Conservation (phyloP, 2,113 vertebrate species). For the Tetraodon nigroviridis region DNA sequence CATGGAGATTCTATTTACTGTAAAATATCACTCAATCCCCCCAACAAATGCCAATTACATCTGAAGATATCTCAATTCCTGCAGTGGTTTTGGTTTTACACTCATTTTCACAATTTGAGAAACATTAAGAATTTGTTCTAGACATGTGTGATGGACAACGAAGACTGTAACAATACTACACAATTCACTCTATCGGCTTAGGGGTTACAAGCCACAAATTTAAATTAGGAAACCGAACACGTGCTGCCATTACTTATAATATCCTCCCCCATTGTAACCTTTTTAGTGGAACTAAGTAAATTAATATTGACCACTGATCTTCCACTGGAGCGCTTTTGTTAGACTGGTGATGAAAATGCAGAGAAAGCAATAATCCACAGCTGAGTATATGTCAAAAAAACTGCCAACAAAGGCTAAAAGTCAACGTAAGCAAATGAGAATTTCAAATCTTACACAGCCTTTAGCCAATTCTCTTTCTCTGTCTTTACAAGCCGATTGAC, state of each 20-base stretch:
- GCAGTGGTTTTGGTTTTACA: conserved; percentile 41
- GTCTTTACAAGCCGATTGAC: too few relatives aligned
- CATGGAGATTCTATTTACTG: conserved; percentile 14
- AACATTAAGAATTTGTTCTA: conserved; percentile 16
- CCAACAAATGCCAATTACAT: too few relatives aligned
- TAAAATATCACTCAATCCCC: not conserved
- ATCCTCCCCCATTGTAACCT: conserved; percentile 40
- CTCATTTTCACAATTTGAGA: conserved; percentile 40
- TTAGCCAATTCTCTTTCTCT: not conserved
- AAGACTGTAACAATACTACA: conserved; percentile 28
- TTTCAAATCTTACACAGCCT: conserved; percentile 41
- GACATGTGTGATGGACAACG: conserved; percentile 49
- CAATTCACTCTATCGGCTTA: too few relatives aligned
- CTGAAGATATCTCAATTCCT: too few relatives aligned
- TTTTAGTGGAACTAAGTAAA: conserved; percentile 63
- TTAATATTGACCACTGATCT: conserved; percentile 75
- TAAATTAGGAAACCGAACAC: conserved; percentile 23
- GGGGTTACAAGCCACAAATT: conserved; percentile 5
- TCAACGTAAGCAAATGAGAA: conserved; percentile 26
- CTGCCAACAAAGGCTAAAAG: conserved; percentile 39
- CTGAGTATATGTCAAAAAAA: conserved; percentile 60
- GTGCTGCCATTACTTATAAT: conserved; percentile 55
- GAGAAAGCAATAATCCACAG: conserved; percentile 63
- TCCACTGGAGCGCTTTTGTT: conserved; percentile 53
- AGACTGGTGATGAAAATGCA: conserved; percentile 65